Base-by-base conservation (phyloP, 2,888 invertebrate species). In the Cataglyphis rosenhaueri region DNA sequence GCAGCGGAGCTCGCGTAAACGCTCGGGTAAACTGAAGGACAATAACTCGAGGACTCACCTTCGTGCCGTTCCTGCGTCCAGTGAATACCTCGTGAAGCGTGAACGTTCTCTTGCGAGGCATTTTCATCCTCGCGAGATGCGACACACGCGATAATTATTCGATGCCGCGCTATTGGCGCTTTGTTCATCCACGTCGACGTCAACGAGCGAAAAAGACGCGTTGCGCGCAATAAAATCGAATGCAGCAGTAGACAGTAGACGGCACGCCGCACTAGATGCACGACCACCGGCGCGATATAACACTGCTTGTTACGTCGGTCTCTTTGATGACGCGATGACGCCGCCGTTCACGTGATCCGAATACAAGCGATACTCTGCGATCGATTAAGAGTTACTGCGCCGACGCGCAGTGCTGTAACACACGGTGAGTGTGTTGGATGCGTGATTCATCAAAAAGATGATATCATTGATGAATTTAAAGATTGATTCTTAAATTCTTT, bases 11-110 rank as follows among this genome's bases (percentile, higher is more conserved):
- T 44, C 44, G 15, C 55, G 10, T 18, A 3, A 21, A 4, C 44
- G 5, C 12, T 29, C 57, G 62, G 8, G 21, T 6, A 15, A 62
- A 83, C 81, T 55, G 68, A 86, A 83, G 70, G 78, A 38, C 82
- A 61, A 25, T 25, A 62, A 44, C 81, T 38, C 52, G 3, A 29
- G 15, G 65, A 86, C 91, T 91, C 85, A 92, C 91, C 89, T 88
- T 89, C 62, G 85, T 75, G 48, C 65, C 70, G 85, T 85, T 79
- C 86, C 84, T 84, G 55, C 87, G 83, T 83, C 84, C 79, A 84
- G 84, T 81, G 76, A 87, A 81, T 55, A 74, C 81, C 81, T 83
- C 83, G 71, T 68, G 61, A 82, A 83, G 57, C 85, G 59, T 85
- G 78, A 78, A 71, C 73, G 74, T 65, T 65, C 81, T 85, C 82